A percentile compares a stretch with the other conserved stretches of the same genome.
Conservation (phyloP, 2,113 vertebrate genomes). For the Channa maculata region DNA sequence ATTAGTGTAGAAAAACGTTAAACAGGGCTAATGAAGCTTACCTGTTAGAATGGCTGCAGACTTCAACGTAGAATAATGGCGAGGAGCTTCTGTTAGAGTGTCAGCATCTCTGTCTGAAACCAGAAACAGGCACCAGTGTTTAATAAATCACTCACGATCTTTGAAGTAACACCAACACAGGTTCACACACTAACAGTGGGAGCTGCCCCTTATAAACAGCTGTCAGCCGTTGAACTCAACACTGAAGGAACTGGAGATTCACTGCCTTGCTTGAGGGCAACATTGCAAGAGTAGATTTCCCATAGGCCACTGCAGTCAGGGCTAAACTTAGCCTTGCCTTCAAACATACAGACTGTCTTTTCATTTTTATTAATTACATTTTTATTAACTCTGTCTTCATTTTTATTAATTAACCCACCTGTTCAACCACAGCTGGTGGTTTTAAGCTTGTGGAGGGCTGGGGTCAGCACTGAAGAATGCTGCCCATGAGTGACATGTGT, state of each 20-base stretch:
- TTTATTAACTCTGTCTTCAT: no score
- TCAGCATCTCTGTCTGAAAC: constrained; percentile 25
- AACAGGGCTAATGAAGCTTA: constrained; percentile 16
- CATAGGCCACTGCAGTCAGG: not conserved
- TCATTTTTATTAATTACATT: no score
- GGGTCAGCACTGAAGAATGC: no score
- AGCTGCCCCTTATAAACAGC: not conserved
- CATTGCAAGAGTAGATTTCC: constrained; percentile 17
- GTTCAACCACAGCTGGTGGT: no score
- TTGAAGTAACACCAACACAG: not conserved
- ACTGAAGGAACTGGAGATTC: not conserved
- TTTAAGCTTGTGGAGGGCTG: no score
- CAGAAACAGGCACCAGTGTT: constrained; percentile 16
- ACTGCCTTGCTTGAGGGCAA: constrained; percentile 13
- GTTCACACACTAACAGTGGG: not conserved
- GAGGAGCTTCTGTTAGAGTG: constrained; percentile 21
- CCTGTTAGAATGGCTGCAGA: constrained; percentile 34
- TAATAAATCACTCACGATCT: not conserved
- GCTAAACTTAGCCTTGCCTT: no score
- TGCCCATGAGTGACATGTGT: no score
- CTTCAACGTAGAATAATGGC: constrained; percentile 13
- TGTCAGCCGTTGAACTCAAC: not conserved
- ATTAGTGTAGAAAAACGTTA: no score
- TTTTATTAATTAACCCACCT: no score
- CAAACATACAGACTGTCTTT: no score